Percentiles rank a stretch among this genome's conserved stretches.
These are phyloP conservation scores for Centrocercus urophasianus DNA, from an alignment of 2,113 vertebrate species.

Conservation along the genomic window DNA sequence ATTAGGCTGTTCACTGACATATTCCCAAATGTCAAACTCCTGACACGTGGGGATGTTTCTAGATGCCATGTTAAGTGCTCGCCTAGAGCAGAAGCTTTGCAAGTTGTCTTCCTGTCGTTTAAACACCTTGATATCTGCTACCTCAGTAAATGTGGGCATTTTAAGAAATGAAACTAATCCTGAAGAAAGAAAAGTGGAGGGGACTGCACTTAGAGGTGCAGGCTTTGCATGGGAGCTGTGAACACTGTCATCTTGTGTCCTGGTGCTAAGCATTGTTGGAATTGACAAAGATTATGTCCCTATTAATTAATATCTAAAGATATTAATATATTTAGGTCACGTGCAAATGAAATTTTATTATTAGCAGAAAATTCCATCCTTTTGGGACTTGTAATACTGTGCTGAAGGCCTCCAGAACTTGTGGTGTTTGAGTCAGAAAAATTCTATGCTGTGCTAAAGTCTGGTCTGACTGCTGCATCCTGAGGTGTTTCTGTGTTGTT, in stretches of 20 bases:
- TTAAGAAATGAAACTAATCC: not conserved
- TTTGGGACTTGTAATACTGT: not conserved
- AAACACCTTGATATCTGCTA: not conserved
- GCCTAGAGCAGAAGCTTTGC: not conserved
- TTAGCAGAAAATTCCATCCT: not conserved
- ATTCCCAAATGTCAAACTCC: not conserved
- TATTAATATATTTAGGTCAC: not conserved
- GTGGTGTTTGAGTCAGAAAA: not conserved
- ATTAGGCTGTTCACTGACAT: not conserved
- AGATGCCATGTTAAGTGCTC: not conserved
- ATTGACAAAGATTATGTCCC: not conserved
- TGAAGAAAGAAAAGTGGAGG: not conserved
- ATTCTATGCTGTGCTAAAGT: not conserved
- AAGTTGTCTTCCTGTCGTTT: not conserved
- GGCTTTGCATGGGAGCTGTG: not conserved
- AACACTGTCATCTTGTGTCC: not conserved
- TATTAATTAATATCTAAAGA: not conserved
- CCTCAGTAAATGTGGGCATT: not conserved
- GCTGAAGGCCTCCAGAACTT: not conserved
- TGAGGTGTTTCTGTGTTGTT: not conserved
- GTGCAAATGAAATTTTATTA: not conserved
- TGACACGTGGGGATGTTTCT: not conserved
- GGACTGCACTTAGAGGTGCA: rapidly evolving
- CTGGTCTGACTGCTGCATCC: not conserved
- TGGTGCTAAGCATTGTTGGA: not conserved